Percentiles rank a stretch among this genome's conserved stretches.
Evolutionary conservation across 1,140 invertebrate species (phyloP).

Genomic region (Acromyrmex echinatior): DNA sequence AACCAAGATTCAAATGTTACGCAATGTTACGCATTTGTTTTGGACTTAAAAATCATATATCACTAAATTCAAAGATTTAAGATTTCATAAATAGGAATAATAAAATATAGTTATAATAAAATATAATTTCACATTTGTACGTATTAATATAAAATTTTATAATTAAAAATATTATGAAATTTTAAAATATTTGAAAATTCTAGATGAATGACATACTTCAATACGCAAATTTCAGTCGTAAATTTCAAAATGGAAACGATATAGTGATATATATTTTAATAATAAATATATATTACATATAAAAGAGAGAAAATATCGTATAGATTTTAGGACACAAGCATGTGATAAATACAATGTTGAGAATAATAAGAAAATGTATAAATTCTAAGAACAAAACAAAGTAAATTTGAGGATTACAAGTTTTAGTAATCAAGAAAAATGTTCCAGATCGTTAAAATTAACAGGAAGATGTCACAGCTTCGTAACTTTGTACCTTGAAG

Average conservation of each 20-base stretch:
- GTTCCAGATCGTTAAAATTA: neutral
- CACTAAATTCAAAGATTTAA: neutral
- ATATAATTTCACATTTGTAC: neutral
- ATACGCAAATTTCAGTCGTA: neutral
- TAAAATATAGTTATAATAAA: neutral
- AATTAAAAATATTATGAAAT: neutral
- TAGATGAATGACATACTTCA: neutral
- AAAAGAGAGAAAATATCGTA: neutral
- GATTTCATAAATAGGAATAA: neutral
- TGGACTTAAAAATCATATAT: neutral
- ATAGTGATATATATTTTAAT: neutral
- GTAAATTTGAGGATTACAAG: neutral
- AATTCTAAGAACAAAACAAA: neutral
- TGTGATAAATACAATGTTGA: neutral
- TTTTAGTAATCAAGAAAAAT: neutral
- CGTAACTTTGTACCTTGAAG: slow-evolving; percentile 92
- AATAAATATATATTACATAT: neutral
- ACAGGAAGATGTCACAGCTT: neutral
- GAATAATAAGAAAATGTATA: neutral
- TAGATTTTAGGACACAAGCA: neutral
- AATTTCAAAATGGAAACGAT: neutral
- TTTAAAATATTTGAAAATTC: neutral
- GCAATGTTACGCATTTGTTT: neutral
- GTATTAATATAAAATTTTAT: neutral
- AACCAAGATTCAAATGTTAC: neutral